Conservation (phyloP, 2,888 invertebrate species). For the Drosophila stalkeri region DNA sequence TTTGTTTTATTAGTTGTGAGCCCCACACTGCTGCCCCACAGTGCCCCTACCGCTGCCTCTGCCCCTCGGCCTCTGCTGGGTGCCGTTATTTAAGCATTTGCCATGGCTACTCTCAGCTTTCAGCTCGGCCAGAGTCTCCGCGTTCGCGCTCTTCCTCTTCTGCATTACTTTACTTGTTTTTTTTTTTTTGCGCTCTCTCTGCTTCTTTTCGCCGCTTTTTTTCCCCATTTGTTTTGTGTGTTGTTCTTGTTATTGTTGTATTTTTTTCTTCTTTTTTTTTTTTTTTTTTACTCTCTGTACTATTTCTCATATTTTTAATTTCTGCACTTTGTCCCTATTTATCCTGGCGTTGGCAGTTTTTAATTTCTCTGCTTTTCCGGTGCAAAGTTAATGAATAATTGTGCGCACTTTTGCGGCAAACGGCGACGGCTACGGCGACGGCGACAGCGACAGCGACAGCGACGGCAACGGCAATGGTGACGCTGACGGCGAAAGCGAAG, state of each 20-base stretch:
- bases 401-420: conserved; percentile 82
- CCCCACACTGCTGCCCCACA: conserved; percentile 33
- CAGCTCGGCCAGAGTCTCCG: conserved; percentile 31
- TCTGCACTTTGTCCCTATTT: conserved; percentile 82
- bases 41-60: neutral
- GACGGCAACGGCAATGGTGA: conserved; percentile 11
- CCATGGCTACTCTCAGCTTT: conserved; percentile 46
- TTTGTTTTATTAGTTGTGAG: conserved; percentile 84
- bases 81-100: conserved; percentile 61
- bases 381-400: conserved; percentile 84
- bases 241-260: conserved; percentile 19
- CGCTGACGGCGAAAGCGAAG: conserved; percentile 15
- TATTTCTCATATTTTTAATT: conserved; percentile 82
- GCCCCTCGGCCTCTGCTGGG: conserved; percentile 21
- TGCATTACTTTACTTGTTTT: neutral
- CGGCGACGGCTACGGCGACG: conserved; percentile 67
- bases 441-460: conserved; percentile 11
- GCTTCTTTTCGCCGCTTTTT: conserved; percentile 3
- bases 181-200: neutral
- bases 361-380: conserved; percentile 83
- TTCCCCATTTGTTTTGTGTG: conserved; percentile 15
- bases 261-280: conserved; percentile 3
- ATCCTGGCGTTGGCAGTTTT: conserved; percentile 83
- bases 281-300: conserved; percentile 54
- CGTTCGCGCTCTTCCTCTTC: conserved; percentile 7